Evolutionary conservation across 2,113 vertebrate species (phyloP), one percentile per base, ranked within the genome.

Genomic region (Chaenocephalus aceratus): DNA sequence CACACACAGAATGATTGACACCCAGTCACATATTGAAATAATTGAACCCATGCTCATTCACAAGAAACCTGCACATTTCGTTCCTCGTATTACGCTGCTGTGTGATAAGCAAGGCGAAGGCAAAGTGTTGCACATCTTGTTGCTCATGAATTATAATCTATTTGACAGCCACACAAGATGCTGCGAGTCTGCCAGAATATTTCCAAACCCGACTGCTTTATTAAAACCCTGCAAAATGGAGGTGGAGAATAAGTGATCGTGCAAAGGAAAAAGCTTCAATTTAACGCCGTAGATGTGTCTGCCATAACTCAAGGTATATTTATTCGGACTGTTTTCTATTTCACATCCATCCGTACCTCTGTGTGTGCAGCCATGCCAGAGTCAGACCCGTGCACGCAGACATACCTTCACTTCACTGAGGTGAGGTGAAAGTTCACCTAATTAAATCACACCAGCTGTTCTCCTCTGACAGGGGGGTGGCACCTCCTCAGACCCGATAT

Each of bases 401-500:
- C 21, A 59, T 60, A 53, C 44, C 52, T 73, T 83, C 18, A 7
- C 46, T 52, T 66, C 71, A 75, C 71, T 65, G 84, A 58, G 48
- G 44, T 26, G 14, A 81, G 73, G 84, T 83, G 83, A 88, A 72
- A 88, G 88, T 82, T 93, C 82, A 85, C 56, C 89, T 88, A 81
- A 90, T 93, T 89, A 91, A 57, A 75, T 79, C 80, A 87, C 78
- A 77, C 75, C 88, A 90, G 86, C 91, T 91, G 91, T 82, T 88
- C 72, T 56, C 46, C 67, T 81, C 68, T 87, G 86, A 67, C 70
- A 61, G 59, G 78, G 89, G 84, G 65, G 85, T 83, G 84, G 84
- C 67, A 57, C 72, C 81, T 63, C 84, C 70, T 79, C 74, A 83
- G 68, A 73, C 77, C 73, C 77, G 72, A 80, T 79, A 87, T 66